phyloP scores from a whole-genome alignment of 2,113 vertebrate species.

The Dinomys branickii region DNA sequence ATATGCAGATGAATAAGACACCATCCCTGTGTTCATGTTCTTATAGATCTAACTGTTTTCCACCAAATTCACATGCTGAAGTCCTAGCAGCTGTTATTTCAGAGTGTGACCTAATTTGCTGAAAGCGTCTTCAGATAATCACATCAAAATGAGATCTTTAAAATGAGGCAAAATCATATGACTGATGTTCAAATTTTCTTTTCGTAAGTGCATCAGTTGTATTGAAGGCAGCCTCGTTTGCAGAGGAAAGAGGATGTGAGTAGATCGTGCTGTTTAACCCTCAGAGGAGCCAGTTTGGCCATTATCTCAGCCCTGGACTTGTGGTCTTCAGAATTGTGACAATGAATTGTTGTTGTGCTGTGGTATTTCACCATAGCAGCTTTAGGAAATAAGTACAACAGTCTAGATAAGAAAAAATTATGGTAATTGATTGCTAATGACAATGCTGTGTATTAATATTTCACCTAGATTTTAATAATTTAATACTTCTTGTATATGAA shows the following conservation, averaged over 20 bases:
- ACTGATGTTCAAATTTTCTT: not conserved
- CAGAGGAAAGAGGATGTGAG: not conserved
- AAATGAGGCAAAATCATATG: not conserved
- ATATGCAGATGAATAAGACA: rapidly evolving
- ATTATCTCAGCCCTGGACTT: not conserved
- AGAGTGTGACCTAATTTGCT: not conserved
- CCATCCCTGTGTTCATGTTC: too few species aligned
- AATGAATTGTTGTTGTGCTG: not conserved
- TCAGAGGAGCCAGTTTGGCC: not conserved
- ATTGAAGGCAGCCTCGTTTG: not conserved
- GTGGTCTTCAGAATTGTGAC: not conserved
- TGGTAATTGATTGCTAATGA: not conserved
- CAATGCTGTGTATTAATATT: not conserved
- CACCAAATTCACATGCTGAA: not conserved
- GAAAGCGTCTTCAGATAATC: not conserved
- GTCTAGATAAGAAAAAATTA: not conserved
- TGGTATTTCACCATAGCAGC: not conserved
- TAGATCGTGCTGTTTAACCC: rapidly evolving
- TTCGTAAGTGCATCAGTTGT: not conserved
- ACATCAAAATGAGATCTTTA: not conserved
- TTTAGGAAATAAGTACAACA: not conserved
- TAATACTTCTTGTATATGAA: not conserved
- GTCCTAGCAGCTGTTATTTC: not conserved
- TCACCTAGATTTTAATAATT: not conserved
- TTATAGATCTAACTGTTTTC: not conserved